Evolutionary conservation across 2,113 vertebrate species (phyloP), one percentile per base, ranked within the genome.

Genomic region (Calyptomena viridis): DNA sequence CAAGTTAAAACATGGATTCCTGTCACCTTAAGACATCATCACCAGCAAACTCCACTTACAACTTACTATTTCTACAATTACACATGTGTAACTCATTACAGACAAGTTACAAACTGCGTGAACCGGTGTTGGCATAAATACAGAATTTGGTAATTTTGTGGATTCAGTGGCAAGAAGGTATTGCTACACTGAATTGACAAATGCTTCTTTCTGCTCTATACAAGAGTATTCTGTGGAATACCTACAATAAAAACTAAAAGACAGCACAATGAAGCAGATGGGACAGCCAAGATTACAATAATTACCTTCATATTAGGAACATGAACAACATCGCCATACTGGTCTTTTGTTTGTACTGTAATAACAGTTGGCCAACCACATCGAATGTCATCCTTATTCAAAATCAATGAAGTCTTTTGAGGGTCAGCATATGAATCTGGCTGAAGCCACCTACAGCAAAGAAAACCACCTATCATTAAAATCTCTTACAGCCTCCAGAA

Each of bases 361-460:
- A 99, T 99, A n/a, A 99, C 99, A 35, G 99, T 98, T 46, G 99
- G 99, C 99, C 99, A 99, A 37, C 99, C 99, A 92, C 99, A 99
- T 44, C 99, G 98, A 82, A 99, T 99, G 91, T 99, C 99, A 91
- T 99, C 99, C 97, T 99, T 99, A 98, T 99, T 99, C 42, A 99
- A 97, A 90, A 99, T 99, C 96, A 99, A 58, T 31, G 99, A 99
- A 11, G 99, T 99, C 95, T 99, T 99, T 87, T 99, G 99, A 90
- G 99, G 99, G 97, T 99, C 99, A 77, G 99, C 99, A 53, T 99
- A 99, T 2, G 99, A 99, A 91, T 99, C 99, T 67, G 99, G 99
- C 95, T 99, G 99, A 89, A 99, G 98, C 99, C 99, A 99, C 94
- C 99, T 99, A 87, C 5, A 94, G 11, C 35, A 91, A 84, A 90